A percentile compares a stretch with the other conserved stretches of the same genome.
phyloP scores from a whole-genome alignment of 1,140 invertebrate species.

The Elysia chlorotica region DNA sequence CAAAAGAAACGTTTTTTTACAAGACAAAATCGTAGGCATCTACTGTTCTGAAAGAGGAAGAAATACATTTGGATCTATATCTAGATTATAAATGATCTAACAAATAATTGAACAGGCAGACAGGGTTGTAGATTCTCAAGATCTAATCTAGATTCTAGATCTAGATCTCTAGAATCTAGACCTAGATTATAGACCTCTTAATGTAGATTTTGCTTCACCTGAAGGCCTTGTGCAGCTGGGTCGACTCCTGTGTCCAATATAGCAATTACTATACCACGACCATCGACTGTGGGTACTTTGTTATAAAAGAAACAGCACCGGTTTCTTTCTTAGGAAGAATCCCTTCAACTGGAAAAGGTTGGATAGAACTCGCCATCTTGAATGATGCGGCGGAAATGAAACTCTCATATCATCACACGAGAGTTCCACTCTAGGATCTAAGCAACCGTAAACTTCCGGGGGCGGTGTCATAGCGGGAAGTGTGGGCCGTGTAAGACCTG shows the following conservation, averaged over 20 bases:
- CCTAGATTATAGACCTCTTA: neutral
- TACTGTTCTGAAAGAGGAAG: too few species aligned
- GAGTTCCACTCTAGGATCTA: conserved; percentile 13
- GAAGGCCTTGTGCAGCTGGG: conserved; percentile 89
- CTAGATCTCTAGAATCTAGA: neutral
- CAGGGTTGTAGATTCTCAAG: too few species aligned
- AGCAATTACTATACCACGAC: conserved; percentile 87
- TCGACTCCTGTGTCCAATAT: conserved; percentile 98
- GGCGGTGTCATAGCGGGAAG: neutral
- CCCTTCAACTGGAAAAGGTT: conserved; percentile 56
- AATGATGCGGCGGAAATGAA: conserved; percentile 7
- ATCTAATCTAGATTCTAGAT: neutral
- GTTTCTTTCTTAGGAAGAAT: conserved; percentile 93
- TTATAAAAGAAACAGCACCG: conserved; percentile 83
- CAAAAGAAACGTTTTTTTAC: too few species aligned
- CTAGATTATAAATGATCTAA: too few species aligned
- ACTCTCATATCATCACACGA: neutral
- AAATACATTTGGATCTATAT: too few species aligned
- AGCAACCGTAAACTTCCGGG: conserved; percentile 40
- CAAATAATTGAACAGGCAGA: too few species aligned
- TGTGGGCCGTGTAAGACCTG: too few species aligned
- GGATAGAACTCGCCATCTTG: conserved; percentile 51
- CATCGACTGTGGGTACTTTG: conserved; percentile 92
- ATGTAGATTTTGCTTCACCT: conserved; percentile 69
- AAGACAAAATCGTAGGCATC: too few species aligned